Conservation (phyloP, 2,113 vertebrate species). For the Aegithalos caudatus region DNA sequence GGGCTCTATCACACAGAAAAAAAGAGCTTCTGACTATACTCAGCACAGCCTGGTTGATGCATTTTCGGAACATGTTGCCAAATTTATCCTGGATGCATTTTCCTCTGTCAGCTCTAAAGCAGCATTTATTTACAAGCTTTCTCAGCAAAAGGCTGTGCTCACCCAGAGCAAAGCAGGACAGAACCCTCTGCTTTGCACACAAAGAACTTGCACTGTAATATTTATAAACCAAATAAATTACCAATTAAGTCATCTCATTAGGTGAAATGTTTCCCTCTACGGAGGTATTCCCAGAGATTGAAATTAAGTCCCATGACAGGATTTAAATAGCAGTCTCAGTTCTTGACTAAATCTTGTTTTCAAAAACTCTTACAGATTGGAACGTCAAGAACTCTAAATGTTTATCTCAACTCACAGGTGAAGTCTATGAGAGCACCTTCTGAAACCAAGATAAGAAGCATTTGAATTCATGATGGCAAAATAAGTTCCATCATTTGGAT, state of each 20-base stretch:
- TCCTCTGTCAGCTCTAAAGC: background rate
- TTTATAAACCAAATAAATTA: background rate
- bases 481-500: background rate
- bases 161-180: background rate
- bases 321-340: background rate
- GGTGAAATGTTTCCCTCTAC: background rate
- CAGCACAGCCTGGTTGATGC: background rate
- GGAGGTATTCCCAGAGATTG: background rate
- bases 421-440: background rate
- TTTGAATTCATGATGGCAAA: background rate
- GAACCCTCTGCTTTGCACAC: background rate
- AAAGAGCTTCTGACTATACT: background rate
- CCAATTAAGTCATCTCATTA: background rate
- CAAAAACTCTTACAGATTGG: background rate
- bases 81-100: slow-evolving; percentile 11
- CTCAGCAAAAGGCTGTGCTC: slow-evolving; percentile 4
- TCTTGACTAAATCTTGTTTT: background rate
- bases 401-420: background rate
- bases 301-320: background rate
- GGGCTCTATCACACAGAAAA: background rate
- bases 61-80: background rate
- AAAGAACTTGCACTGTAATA: background rate
- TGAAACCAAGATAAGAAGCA: background rate
- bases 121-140: background rate
- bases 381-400: background rate